These are phyloP conservation scores for Cephalopachus bancanus DNA, from an alignment of 2,797 vertebrate species.

Conservation along the genomic window DNA sequence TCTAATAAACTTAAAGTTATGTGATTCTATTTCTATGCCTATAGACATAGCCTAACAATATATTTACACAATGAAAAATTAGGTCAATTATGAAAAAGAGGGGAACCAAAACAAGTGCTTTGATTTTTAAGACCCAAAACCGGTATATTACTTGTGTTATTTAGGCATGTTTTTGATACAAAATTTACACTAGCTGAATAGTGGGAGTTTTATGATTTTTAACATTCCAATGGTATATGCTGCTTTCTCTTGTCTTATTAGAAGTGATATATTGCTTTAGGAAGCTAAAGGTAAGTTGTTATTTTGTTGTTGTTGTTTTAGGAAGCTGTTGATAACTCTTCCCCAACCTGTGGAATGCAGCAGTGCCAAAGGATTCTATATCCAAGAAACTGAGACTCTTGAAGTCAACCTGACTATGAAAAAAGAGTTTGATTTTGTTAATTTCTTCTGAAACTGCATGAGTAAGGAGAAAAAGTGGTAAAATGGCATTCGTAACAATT, in stretches of 20 bases:
- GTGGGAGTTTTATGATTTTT: not conserved
- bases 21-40: conserved; percentile 43
- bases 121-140: not conserved
- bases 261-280: conserved; percentile 58
- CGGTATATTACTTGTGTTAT: not conserved
- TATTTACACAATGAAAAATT: conserved; percentile 27
- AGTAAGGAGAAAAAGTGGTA: conserved; percentile 45
- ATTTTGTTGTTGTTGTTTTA: conserved; percentile 82
- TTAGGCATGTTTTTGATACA: conserved; percentile 46
- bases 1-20: conserved; percentile 29
- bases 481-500: conserved; percentile 1
- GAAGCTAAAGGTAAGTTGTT: conserved; percentile 53
- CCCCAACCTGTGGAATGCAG: conserved; percentile 92
- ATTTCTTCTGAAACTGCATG: conserved; percentile 87
- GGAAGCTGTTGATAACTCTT: conserved; percentile 95
- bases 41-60: conserved; percentile 27
- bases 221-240: conserved; percentile 25
- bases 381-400: conserved; percentile 91
- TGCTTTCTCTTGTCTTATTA: conserved; percentile 52
- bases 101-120: conserved; percentile 29
- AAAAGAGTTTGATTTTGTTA: conserved; percentile 91
- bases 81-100: not conserved
- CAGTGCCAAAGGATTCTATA: conserved; percentile 92
- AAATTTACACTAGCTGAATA: conserved; percentile 51
- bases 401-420: conserved; percentile 93